Conservation (phyloP, 2,888 invertebrate genomes). For the Chrysodeixis includens region DNA sequence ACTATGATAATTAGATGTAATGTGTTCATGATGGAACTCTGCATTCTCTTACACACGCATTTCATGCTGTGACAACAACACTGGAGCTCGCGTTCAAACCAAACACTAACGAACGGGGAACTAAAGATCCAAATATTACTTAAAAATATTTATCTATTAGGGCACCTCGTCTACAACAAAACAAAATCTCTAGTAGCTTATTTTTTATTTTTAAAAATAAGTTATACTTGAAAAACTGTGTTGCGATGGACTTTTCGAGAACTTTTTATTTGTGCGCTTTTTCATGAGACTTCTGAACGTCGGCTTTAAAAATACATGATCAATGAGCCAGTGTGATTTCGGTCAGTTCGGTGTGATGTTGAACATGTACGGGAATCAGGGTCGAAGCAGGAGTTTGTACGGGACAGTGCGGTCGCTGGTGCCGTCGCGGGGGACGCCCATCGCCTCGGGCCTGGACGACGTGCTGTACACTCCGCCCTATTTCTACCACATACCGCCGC, state of each 20-base stretch:
- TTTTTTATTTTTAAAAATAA: constrained; percentile 81
- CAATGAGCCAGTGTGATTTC: constrained; percentile 59
- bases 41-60: constrained; percentile 71
- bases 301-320: constrained; percentile 53
- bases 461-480: constrained; percentile 79
- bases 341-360: constrained; percentile 73
- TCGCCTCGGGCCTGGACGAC: constrained; percentile 75
- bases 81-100: constrained; percentile 68
- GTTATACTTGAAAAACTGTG: constrained; percentile 67
- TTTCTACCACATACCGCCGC: constrained; percentile 84
- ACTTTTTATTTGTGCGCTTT: constrained; percentile 60
- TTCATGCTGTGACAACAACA: constrained; percentile 69
- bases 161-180: constrained; percentile 61
- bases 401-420: constrained; percentile 84
- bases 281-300: constrained; percentile 57
- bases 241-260: constrained; percentile 15
- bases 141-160: constrained; percentile 81
- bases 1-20: constrained; percentile 86
- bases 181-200: constrained; percentile 73
- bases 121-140: constrained; percentile 80
- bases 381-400: constrained; percentile 77
- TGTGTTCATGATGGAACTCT: constrained; percentile 75
- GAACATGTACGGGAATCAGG: constrained; percentile 78
- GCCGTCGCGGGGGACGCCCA: constrained; percentile 74
- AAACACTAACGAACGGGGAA: constrained; percentile 61